Evolutionary conservation across 2,113 vertebrate species (phyloP).

Genomic region (Chlorocebus sabaeus): DNA sequence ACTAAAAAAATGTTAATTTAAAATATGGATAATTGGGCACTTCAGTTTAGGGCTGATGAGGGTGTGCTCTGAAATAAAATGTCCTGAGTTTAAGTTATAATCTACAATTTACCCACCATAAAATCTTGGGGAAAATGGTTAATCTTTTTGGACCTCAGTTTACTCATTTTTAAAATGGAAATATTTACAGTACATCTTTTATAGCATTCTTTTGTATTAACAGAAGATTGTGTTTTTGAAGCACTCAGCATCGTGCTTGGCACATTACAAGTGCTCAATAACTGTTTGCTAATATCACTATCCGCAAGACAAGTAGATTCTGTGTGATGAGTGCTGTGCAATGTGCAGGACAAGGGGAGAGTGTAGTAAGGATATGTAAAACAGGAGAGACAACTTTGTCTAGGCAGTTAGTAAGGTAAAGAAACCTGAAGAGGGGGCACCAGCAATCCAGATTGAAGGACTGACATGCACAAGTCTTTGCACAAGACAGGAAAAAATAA

Average conservation of each 20-base stretch:
- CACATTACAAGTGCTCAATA: not conserved
- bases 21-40: no score
- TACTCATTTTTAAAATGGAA: not conserved
- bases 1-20: not conserved
- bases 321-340: not conserved
- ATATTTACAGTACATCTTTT: not conserved
- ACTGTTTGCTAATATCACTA: not conserved
- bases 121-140: not conserved
- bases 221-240: not conserved
- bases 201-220: not conserved
- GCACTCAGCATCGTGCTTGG: not conserved
- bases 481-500: not conserved
- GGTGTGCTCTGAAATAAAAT: not conserved
- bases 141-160: not conserved
- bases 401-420: not conserved
- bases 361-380: not conserved
- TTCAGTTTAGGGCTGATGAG: no score
- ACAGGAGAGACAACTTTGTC: not conserved
- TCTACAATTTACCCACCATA: not conserved
- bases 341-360: not conserved
- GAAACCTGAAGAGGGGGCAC: fast-evolving
- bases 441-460: not conserved
- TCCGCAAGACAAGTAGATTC: not conserved
- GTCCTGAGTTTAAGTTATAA: not conserved
- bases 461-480: not conserved